Conservation (phyloP, 2,113 vertebrate genomes). For the Osmerus mordax region DNA sequence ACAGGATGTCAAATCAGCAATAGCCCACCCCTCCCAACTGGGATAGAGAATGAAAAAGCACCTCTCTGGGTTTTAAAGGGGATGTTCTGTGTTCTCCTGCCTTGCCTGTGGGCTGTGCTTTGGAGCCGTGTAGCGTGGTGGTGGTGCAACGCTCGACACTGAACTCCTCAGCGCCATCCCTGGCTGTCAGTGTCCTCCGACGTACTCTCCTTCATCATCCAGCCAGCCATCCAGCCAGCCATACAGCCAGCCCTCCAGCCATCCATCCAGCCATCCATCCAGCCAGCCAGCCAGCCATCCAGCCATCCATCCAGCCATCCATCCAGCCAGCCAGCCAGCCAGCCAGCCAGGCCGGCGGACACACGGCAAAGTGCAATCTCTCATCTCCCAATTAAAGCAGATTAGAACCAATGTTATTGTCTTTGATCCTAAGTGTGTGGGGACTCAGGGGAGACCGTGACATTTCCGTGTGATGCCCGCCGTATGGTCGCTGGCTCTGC, state of each 20-base stretch:
- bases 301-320: slow-evolving; percentile 1
- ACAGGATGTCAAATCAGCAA: slow-evolving; percentile 28
- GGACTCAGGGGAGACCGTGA: slow-evolving; percentile 66
- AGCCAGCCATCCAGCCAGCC: slow-evolving; percentile 20
- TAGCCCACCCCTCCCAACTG: slow-evolving; percentile 35
- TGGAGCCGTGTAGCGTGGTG: slow-evolving; percentile 13
- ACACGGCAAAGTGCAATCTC: slow-evolving; percentile 48
- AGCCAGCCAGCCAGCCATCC: neutral
- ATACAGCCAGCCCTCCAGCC: slow-evolving; percentile 30
- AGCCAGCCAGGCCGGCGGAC: slow-evolving; percentile 7
- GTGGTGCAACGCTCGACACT: slow-evolving; percentile 37
- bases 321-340: neutral
- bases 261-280: neutral
- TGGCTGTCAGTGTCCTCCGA: neutral
- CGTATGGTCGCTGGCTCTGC: slow-evolving; percentile 66
- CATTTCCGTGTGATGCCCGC: slow-evolving; percentile 68
- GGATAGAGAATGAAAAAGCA: slow-evolving; percentile 25
- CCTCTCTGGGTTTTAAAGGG: neutral
- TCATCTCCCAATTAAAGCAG: slow-evolving; percentile 74
- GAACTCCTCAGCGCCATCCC: slow-evolving; percentile 26
- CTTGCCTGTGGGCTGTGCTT: slow-evolving; percentile 24
- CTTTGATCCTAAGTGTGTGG: slow-evolving; percentile 69
- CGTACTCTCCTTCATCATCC: slow-evolving; percentile 12
- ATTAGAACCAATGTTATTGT: slow-evolving; percentile 73
- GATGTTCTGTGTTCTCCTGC: slow-evolving; percentile 6